A percentile compares a stretch with the other conserved stretches of the same genome.
These are phyloP conservation scores for Plutella xylostella DNA, from an alignment of 2,888 invertebrate genomes.

Conservation along the genomic window DNA sequence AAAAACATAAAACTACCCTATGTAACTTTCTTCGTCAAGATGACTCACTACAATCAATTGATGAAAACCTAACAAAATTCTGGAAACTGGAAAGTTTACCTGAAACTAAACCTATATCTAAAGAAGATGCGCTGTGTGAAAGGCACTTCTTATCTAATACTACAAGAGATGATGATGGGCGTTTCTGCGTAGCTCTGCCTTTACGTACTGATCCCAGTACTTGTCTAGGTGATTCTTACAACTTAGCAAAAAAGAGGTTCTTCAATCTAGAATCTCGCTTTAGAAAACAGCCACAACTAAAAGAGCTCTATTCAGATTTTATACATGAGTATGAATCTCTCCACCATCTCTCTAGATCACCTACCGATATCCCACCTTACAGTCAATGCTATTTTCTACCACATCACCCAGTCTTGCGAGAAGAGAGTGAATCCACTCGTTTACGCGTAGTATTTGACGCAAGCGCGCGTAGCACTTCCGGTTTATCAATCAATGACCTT, in stretches of 20 bases:
- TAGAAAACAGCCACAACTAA: background rate
- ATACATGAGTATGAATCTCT: conserved; percentile 14
- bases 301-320: conserved; percentile 5
- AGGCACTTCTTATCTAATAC: background rate
- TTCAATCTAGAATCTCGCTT: background rate
- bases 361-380: no score
- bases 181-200: background rate
- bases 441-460: conserved; percentile 22
- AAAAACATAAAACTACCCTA: no score
- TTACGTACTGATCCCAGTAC: background rate
- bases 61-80: background rate
- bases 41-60: conserved; percentile 5
- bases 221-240: conserved; percentile 1
- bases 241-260: background rate
- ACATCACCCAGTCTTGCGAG: conserved; percentile 19
- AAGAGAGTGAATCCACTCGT: conserved; percentile 17
- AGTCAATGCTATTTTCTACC: no score
- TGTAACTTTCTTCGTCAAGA: no score
- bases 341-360: no score
- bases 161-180: background rate
- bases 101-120: background rate
- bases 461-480: conserved; percentile 17
- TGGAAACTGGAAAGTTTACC: background rate
- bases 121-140: background rate
- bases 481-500: conserved; percentile 10